Evolutionary conservation across 2,888 invertebrate species (phyloP), one percentile per base, ranked within the genome.

Genomic region (Panzeria rudis): DNA sequence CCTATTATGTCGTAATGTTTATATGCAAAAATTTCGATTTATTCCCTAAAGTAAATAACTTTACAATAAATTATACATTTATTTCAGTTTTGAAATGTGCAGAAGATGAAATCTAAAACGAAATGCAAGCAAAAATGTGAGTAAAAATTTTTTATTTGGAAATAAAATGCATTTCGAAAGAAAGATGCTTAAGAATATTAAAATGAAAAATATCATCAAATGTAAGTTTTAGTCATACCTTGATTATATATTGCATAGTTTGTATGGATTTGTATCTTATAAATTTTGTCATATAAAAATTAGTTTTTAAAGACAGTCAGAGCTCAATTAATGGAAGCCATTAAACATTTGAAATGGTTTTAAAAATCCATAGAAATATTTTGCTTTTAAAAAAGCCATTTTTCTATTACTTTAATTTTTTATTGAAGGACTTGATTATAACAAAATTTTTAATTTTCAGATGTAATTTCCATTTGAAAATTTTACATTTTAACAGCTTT

Each of bases 11-110:
- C 8, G 6, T 5, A 35, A 8, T 54, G 38, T 69, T 6, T 25
- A 5, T 17, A 54, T 25, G 15, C 17, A 47, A 5, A 11, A 11
- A 47, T 66, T 52, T 15, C 15, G 15, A 38, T 68, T 15, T 73
- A 66, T 73, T 66, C 66, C 59, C 38, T 35, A 47, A 64, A 59
- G 80, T 59, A 50, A 52, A 68, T 69, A 69, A 62, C 38, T 62
- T 25, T 25, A 41, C 8, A 78, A 78, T n/a, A 71, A 71, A 62
- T 71, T 71, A 38, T 71, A 52, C 17, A 61, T 69, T 50, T 41
- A 29, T 59, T 41, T 15, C 25, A 17, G 17, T 62, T 69, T 69
- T 38, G 29, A 29, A 29, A 29, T 29, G 5, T 4, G 29, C 29
- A 29, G 69, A 69, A 54, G 69, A 54, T 54, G 25, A 59, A 59